Conservation (phyloP, 2,113 vertebrate genomes). For the Chelonoidis abingdonii region DNA sequence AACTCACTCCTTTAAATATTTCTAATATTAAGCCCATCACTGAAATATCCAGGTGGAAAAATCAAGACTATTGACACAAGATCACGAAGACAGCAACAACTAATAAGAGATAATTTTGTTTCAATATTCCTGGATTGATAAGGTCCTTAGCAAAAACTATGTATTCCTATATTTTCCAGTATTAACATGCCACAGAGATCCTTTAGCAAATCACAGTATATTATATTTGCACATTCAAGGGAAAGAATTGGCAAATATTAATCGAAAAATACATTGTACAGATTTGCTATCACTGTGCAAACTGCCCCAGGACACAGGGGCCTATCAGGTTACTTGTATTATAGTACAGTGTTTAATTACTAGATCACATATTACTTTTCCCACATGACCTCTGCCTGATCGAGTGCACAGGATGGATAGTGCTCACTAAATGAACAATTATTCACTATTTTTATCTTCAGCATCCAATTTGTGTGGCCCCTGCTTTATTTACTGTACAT, state of each 20-base stretch:
- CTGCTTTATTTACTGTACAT: neutral
- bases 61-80: neutral
- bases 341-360: neutral
- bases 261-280: neutral
- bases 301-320: neutral
- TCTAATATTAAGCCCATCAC: neutral
- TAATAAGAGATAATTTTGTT: neutral
- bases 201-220: neutral
- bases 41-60: neutral
- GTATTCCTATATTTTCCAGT: neutral
- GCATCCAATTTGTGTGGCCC: neutral
- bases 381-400: neutral
- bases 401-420: neutral
- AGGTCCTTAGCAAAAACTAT: neutral
- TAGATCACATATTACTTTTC: neutral
- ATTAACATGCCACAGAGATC: neutral
- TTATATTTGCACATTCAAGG: neutral
- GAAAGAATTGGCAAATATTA: neutral
- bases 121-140: neutral
- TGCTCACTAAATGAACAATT: neutral
- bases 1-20: neutral
- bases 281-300: neutral
- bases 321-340: neutral
- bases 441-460: neutral
- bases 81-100: neutral